Evolutionary conservation across 2,888 invertebrate genomes (phyloP).

Genomic region (Cotesia congregata): DNA sequence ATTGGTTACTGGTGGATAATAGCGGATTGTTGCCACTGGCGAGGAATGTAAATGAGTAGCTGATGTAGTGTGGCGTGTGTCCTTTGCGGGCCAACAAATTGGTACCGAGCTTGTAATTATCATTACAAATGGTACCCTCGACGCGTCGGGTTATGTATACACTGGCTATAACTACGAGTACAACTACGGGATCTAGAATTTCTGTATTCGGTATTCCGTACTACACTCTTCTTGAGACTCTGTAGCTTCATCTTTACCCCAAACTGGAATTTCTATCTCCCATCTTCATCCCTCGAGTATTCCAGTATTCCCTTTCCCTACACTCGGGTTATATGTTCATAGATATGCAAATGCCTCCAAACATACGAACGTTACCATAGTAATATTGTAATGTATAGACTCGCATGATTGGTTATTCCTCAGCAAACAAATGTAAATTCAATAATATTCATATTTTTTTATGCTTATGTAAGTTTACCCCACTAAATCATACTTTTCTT

Average conservation of each 20-base stretch:
- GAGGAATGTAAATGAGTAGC: conserved; percentile 39
- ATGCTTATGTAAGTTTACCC: too few relatives aligned
- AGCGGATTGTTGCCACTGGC: not conserved
- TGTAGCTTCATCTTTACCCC: not conserved
- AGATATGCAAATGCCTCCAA: conserved; percentile 42
- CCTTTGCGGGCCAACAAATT: conserved; percentile 37
- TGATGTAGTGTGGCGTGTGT: conserved; percentile 32
- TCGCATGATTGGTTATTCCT: not conserved
- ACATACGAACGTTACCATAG: conserved; percentile 15
- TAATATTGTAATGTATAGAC: not conserved
- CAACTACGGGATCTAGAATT: conserved; percentile 22
- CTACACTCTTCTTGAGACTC: not conserved
- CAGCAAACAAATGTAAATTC: not conserved
- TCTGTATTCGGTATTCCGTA: not conserved
- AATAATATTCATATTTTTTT: not conserved
- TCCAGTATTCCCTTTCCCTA: not conserved
- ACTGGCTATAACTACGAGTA: not conserved
- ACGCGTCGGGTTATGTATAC: conserved; percentile 3
- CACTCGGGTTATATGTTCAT: conserved; percentile 2
- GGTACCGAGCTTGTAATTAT: conserved; percentile 39
- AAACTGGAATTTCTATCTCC: not conserved
- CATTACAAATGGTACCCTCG: conserved; percentile 41
- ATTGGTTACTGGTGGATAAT: conserved; percentile 7
- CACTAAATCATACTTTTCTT: not conserved
- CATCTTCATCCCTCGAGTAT: not conserved